These are phyloP conservation scores for Cerastis rubricosa DNA, from an alignment of 2,888 invertebrate genomes.

Conservation along the genomic window DNA sequence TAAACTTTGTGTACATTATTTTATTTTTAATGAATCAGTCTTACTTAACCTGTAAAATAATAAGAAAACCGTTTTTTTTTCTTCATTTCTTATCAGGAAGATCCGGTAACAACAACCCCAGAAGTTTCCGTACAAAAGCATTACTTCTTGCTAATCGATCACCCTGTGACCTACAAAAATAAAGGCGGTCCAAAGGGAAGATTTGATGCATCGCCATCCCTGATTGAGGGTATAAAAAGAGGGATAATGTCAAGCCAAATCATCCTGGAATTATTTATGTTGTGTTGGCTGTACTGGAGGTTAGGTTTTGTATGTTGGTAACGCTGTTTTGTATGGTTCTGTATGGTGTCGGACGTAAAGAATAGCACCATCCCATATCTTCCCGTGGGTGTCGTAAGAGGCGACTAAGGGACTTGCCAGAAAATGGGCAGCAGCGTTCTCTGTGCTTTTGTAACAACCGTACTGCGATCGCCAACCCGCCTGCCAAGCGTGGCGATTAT, in stretches of 20 bases:
- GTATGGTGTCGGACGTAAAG: no score
- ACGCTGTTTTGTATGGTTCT: slow-evolving; percentile 35
- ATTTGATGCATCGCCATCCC: slow-evolving; percentile 58
- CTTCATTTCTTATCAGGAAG: background rate
- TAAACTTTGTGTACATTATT: no score
- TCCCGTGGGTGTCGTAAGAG: no score
- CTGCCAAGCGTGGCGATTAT: no score
- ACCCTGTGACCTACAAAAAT: slow-evolving; percentile 50
- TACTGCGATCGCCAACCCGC: no score
- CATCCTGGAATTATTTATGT: slow-evolving; percentile 54
- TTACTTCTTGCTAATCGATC: slow-evolving; percentile 50
- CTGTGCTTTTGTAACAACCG: no score
- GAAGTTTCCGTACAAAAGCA: slow-evolving; percentile 14
- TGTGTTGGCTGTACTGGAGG: slow-evolving; percentile 24
- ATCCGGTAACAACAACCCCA: background rate
- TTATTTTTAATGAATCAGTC: no score
- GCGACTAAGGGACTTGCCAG: no score
- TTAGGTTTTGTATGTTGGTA: slow-evolving; percentile 14
- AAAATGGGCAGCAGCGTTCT: no score
- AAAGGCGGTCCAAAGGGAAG: slow-evolving; percentile 31
- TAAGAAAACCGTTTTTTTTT: background rate
- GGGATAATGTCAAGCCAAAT: slow-evolving; percentile 49
- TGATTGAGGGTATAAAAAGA: slow-evolving; percentile 54
- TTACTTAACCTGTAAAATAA: background rate
- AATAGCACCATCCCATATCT: no score